These are phyloP conservation scores for Laticauda colubrina DNA, from an alignment of 2,113 vertebrate species.

Conservation along the genomic window DNA sequence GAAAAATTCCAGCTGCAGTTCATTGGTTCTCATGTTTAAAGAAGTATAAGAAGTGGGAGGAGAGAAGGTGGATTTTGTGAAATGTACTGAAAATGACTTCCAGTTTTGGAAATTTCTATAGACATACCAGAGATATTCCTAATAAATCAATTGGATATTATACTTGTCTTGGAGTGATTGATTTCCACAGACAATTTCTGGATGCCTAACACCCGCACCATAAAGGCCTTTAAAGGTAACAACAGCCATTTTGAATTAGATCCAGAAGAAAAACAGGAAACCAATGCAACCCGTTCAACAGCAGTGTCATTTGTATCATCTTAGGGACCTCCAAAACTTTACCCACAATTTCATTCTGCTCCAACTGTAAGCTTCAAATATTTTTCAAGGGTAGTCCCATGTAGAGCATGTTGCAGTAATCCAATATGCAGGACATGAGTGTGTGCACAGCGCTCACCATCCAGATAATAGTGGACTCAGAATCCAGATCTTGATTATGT, in stretches of 20 bases:
- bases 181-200: too few species aligned
- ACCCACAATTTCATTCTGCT: neutral
- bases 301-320: neutral
- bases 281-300: neutral
- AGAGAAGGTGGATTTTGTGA: too few species aligned
- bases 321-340: neutral
- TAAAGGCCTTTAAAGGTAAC: neutral
- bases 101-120: too few species aligned
- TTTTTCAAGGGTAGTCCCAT: neutral
- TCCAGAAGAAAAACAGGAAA: neutral
- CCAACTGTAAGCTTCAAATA: neutral
- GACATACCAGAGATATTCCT: too few species aligned
- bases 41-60: too few species aligned
- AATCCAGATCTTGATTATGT: neutral
- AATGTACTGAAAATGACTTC: too few species aligned
- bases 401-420: neutral
- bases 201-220: neutral
- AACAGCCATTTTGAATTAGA: neutral
- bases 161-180: too few species aligned
- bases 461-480: neutral
- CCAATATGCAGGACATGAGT: neutral
- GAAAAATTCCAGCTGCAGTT: too few species aligned
- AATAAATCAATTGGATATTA: too few species aligned
- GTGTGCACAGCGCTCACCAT: neutral
- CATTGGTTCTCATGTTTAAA: too few species aligned